Conservation (phyloP, 1,140 invertebrate species). For the Macrobrachium nipponense region DNA sequence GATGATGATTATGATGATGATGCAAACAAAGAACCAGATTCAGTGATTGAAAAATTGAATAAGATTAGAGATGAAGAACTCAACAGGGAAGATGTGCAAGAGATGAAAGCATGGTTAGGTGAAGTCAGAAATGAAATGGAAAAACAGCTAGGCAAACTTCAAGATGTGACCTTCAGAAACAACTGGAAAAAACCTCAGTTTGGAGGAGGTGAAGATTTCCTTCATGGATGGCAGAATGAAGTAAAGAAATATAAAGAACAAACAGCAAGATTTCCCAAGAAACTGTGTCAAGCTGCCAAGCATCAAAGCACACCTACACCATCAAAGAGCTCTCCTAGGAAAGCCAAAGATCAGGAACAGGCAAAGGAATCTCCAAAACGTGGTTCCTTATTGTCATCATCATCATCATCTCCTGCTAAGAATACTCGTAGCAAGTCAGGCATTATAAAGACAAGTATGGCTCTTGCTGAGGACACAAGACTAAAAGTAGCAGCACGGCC, state of each 20-base stretch:
- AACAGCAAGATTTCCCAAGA: conserved; percentile 58
- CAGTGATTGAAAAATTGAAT: conserved; percentile 57
- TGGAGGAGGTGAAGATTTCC: conserved; percentile 61
- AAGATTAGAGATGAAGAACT: conserved; percentile 55
- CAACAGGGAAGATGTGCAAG: conserved; percentile 60
- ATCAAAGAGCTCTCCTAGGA: conserved; percentile 22
- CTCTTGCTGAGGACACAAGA: conserved; percentile 63
- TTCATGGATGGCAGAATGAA: conserved; percentile 61
- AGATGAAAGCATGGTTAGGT: conserved; percentile 55
- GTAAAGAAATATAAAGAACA: conserved; percentile 60
- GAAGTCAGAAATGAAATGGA: conserved; percentile 57
- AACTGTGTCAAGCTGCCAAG: conserved; percentile 46
- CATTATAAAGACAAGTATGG: conserved; percentile 49
- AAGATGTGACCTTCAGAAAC: conserved; percentile 52
- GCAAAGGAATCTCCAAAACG: conserved; percentile 43
- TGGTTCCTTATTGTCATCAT: neutral
- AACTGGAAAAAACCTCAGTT: conserved; percentile 61
- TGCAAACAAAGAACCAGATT: conserved; percentile 33
- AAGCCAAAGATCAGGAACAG: conserved; percentile 31
- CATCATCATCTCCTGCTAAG: conserved; percentile 36
- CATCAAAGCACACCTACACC: conserved; percentile 18
- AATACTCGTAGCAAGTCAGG: conserved; percentile 61
- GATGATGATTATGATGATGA: conserved; percentile 19
- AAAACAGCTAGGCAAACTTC: conserved; percentile 53
- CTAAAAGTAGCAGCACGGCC: conserved; percentile 75